Percentiles rank a stretch among this genome's conserved stretches.
Evolutionary conservation across 1,140 invertebrate species (phyloP).

Genomic region (Uloborus diversus): DNA sequence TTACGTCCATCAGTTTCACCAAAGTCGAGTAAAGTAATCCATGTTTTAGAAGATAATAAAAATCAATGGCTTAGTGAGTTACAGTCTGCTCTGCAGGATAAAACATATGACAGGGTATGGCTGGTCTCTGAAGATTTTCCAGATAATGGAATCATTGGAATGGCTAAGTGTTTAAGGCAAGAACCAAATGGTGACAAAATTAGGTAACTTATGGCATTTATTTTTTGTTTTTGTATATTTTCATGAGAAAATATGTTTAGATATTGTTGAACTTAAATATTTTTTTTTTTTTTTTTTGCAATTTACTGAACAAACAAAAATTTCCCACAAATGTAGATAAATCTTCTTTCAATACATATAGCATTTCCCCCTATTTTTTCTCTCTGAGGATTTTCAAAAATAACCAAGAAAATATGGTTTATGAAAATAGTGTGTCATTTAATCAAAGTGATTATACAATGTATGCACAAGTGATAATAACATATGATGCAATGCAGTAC

Average conservation of each 20-base stretch:
- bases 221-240: too few species aligned
- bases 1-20: slow-evolving; percentile 81
- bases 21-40: slow-evolving; percentile 66
- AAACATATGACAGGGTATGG: slow-evolving; percentile 57
- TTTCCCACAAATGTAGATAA: too few species aligned
- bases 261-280: not conserved
- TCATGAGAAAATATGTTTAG: not conserved
- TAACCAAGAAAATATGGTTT: too few species aligned
- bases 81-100: slow-evolving; percentile 50
- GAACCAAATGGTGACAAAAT: slow-evolving; percentile 82
- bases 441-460: too few species aligned
- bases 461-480: too few species aligned
- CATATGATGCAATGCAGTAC: too few species aligned
- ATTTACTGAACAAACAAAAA: not conserved
- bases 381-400: not conserved
- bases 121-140: slow-evolving; percentile 63
- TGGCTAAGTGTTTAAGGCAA: slow-evolving; percentile 86
- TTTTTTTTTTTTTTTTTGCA: not conserved
- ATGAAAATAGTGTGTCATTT: too few species aligned
- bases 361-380: not conserved
- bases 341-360: not conserved
- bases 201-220: slow-evolving; percentile 67
- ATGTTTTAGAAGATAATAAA: slow-evolving; percentile 43
- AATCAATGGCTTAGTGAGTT: slow-evolving; percentile 58
- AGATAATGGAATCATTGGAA: slow-evolving; percentile 79